Evolutionary conservation across 1,140 invertebrate species (phyloP), one percentile per base, ranked within the genome.

Genomic region (Phthorimaea operculella): DNA sequence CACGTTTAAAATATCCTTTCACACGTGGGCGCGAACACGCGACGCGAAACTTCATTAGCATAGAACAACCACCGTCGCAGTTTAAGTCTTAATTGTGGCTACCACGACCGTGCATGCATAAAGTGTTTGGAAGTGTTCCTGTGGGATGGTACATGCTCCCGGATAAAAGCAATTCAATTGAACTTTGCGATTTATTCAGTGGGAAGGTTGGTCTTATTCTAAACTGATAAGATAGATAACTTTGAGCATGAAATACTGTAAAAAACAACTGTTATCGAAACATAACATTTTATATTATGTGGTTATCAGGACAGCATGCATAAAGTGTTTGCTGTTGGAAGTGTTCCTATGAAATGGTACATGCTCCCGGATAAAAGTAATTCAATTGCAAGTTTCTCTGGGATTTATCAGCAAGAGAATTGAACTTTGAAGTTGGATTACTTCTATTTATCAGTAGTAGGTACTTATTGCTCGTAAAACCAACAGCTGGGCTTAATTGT

Each of bases 1-100:
- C 45, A 52, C 28, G 49, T 68, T 72, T 75, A 73, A 71, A 73
- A 69, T 76, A 68, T 69, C 70, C 21, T 28, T 28, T 28, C 21
- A 28, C 21, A 64, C 59, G 55, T 47, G 21, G 77, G 79, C 77
- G 51, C 18, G 33, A 65, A 82, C 79, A 83, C 77, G 79, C 79
- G 66, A 83, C 57, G 59, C 64, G 55, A 59, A 59, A 33, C 52
- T 57, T 60, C 59, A 81, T 83, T 83, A 79, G 76, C 80, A 83
- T 83, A 81, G 73, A 77, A 83, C 80, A 83, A 80, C 76, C 76
- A 72, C 72, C 74, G 63, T 77, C 73, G 71, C 67, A 62, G 69
- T 78, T 83, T 79, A 79, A 77, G 74, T 76, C 76, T 83, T 81
- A 83, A 83, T 83, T 81, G 80, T 83, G 70, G 66, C 53, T 73